Evolutionary conservation across 2,797 vertebrate species (phyloP), one percentile per base, ranked within the genome.

Genomic region (Merluccius polli): DNA sequence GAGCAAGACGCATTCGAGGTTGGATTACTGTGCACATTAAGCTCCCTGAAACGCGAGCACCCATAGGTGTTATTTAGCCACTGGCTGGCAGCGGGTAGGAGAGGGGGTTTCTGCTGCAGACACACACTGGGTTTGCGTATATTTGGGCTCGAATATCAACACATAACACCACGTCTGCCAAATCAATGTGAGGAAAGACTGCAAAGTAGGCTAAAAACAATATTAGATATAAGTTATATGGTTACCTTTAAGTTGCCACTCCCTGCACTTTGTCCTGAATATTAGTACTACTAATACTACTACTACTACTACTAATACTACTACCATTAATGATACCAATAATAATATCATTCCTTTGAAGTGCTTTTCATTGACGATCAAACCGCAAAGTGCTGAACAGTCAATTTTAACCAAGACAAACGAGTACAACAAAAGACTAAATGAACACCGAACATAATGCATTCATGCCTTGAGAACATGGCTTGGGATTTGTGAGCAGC

Each of bases 11-110:
- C 74, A 21, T 78, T 77, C 84, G 81, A 81, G 33, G 90, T 91
- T 88, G 80, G 83, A 85, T 93, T 89, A 92, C 86, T 73, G 44
- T 86, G 82, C 85, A 91, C 87, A 88, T 89, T 84, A 88, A 82
- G 78, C 75, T 70, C 73, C 71, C 59, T 78, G 86, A 90, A 91
- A 90, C 74, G 33, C 63, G 84, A 90, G 84, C 79, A 18, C 74
- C 70, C 75, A 81, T 84, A 67, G 85, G 76, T 78, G 76, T 75
- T 84, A 80, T 82, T 77, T 71, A 30, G 35, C 69, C 71, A 48
- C 35, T 32, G 68, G 67, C 67, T 10, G 71, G 32, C 48, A 44
- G 71, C 70, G 38, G 35, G 38, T 4, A 0, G 6, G 15, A 16
- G 16, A 13, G 29, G 33, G 24, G 33, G 32, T 21, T 72, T 69